Evolutionary conservation across 2,797 vertebrate species (phyloP).

Genomic region (Taeniopygia guttata): DNA sequence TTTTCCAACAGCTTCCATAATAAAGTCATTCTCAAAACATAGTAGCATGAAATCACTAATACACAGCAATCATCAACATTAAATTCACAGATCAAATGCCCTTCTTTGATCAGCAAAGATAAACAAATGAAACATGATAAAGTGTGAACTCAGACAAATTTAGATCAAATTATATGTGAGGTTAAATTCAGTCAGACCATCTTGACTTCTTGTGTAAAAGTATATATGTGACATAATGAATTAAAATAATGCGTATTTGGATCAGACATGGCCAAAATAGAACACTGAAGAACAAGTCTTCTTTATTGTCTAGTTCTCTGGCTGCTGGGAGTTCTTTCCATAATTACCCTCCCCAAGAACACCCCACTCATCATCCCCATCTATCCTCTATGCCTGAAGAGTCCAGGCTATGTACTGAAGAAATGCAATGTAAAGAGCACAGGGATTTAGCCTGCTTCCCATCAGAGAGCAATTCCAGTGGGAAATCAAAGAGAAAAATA

Average conservation of each 20-base stretch:
- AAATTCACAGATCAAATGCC: neutral
- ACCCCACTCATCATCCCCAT: neutral
- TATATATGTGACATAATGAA: neutral
- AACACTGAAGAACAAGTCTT: neutral
- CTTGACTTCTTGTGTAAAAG: neutral
- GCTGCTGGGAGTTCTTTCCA: neutral
- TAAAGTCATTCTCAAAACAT: neutral
- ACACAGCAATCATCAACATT: neutral
- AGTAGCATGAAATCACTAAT: neutral
- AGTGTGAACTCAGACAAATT: neutral
- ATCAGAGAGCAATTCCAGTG: neutral
- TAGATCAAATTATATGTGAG: neutral
- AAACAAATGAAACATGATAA: neutral
- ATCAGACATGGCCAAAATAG: neutral
- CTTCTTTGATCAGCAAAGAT: neutral
- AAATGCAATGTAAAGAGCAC: neutral
- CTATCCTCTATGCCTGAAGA: neutral
- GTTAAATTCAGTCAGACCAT: neutral
- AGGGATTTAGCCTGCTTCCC: neutral
- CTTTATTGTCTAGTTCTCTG: neutral
- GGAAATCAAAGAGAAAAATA: neutral
- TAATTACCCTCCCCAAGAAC: fast-evolving
- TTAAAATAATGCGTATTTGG: neutral
- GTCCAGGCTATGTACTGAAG: neutral
- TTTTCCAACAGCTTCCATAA: neutral